A percentile compares a stretch with the other conserved stretches of the same genome.
These are phyloP conservation scores for Aplysia californica DNA, from an alignment of 1,140 invertebrate species.

Conservation along the genomic window DNA sequence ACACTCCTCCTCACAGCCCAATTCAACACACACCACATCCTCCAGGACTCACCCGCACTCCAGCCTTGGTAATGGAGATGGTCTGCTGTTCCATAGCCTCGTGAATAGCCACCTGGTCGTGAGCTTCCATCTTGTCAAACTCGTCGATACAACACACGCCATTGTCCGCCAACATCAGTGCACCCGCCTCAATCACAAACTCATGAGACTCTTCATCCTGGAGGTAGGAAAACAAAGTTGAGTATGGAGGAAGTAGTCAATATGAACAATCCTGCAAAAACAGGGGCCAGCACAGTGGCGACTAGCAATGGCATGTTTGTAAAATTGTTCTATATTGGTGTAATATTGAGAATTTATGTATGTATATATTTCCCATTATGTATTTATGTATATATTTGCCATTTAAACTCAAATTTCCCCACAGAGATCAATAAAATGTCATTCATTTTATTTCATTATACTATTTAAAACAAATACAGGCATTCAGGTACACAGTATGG, in stretches of 20 bases:
- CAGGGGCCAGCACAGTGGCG: too few species aligned
- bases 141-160: slow-evolving; percentile 99
- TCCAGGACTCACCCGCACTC: slow-evolving; percentile 78
- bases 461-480: neutral
- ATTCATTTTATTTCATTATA: neutral
- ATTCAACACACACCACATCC: too few species aligned
- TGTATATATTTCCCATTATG: too few species aligned
- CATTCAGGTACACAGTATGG: too few species aligned
- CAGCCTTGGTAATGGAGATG: slow-evolving; percentile 98
- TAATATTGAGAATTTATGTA: too few species aligned
- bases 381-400: too few species aligned
- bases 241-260: neutral
- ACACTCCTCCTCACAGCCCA: too few species aligned
- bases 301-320: too few species aligned
- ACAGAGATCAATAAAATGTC: too few species aligned
- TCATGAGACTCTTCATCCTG: slow-evolving; percentile 97
- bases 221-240: slow-evolving; percentile 73
- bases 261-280: too few species aligned
- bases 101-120: slow-evolving; percentile 99
- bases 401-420: too few species aligned
- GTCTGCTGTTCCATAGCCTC: slow-evolving; percentile 99
- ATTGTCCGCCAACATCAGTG: slow-evolving; percentile 98
- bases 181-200: slow-evolving; percentile 99
- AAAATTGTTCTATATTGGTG: too few species aligned
- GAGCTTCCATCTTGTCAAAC: slow-evolving; percentile 99